Conservation (phyloP, 2,113 vertebrate genomes). For the Spheniscus mendiculus region DNA sequence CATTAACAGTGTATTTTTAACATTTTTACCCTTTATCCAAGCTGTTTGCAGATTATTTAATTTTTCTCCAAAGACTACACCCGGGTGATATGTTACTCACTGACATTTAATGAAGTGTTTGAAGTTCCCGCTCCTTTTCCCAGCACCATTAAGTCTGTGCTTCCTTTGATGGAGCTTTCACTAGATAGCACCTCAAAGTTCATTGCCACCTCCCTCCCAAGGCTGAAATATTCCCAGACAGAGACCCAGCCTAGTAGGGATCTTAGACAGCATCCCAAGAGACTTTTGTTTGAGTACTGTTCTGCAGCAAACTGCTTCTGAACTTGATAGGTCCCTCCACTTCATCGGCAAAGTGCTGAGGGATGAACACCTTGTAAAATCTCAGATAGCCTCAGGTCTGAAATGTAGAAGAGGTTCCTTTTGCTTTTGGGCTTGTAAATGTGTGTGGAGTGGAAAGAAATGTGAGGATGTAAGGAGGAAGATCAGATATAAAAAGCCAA, state of each 20-base stretch:
- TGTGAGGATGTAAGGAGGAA: neutral
- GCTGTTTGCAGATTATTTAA: conserved; percentile 66
- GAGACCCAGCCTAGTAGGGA: neutral
- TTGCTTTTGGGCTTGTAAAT: neutral
- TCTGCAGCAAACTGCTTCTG: neutral
- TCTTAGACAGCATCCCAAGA: neutral
- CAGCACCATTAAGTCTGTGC: neutral
- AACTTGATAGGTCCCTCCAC: neutral
- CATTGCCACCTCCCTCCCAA: neutral
- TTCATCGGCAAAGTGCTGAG: neutral
- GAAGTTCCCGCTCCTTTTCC: neutral
- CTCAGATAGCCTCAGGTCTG: neutral
- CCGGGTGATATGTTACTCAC: conserved; percentile 1
- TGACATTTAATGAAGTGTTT: neutral
- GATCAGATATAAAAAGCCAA: neutral
- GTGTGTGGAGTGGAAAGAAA: accelerated
- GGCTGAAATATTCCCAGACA: conserved; percentile 34
- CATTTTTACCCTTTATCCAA: conserved; percentile 27
- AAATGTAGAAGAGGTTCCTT: neutral
- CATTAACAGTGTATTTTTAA: conserved; percentile 44
- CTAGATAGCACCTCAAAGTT: neutral
- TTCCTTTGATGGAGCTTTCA: neutral
- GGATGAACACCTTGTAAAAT: neutral
- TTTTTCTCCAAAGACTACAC: conserved; percentile 37
- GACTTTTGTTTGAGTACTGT: neutral